Evolutionary conservation across 2,888 invertebrate genomes (phyloP), one percentile per base, ranked within the genome.

Genomic region (Chrysina gloriosa): DNA sequence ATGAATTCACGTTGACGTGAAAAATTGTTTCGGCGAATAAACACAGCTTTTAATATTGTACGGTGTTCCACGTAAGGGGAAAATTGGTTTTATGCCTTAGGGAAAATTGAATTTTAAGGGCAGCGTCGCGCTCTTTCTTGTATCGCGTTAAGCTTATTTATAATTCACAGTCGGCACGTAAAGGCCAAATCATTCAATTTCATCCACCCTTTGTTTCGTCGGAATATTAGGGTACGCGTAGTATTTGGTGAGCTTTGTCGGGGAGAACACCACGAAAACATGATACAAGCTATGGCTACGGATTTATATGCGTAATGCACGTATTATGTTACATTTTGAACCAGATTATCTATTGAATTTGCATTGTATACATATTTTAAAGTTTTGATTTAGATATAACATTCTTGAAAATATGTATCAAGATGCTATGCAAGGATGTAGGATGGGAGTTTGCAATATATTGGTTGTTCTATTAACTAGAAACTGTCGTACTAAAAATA

Each of bases 21-120:
- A 42, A 58, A 58, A 58, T 58, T 58, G 58, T 42, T 58, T 58
- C 14, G 14, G 58, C 19, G 58, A 58, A 58, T 58, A 58, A 58
- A 58, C 39, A 16, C 14, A 42, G 58, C 58, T 58, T 58, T 58
- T 58, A 58, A 42, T 58, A 58, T 58, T 39, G 27, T 39, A 42
- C 39, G 42, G 27, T 27, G 58, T 42, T 58, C 11, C 16, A 42
- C 23, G 39, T 39, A 42, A 23, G 25, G 25, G n/a, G 58, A 42
- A 58, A 42, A 58, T 58, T 58, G 58, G 58, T 42, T 58, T 58
- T 58, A 27, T 58, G 42, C 58, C 58, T 58, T 36, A 7, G 27
- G 58, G 58, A 39, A 58, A 58, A 58, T 39, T 58, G 39, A 23
- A 39, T 39, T 58, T 42, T 58, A 58, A 39, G 39, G 39, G 39